Evolutionary conservation across 2,797 vertebrate genomes (phyloP), one percentile per base, ranked within the genome.

Genomic region (Fistularia tabacaria): DNA sequence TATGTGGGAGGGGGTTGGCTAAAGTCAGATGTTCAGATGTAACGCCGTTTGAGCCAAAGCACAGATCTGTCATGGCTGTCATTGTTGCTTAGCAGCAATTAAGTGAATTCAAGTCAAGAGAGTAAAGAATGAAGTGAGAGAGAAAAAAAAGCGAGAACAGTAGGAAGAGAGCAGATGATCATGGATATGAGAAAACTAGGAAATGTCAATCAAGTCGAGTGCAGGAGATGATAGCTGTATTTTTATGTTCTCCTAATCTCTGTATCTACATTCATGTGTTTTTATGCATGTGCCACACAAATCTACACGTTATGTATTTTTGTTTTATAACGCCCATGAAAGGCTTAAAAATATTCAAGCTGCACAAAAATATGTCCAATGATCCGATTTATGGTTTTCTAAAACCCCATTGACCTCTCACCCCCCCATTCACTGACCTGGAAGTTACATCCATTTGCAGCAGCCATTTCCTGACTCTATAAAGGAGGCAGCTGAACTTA

Each of bases 1-100:
- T 63, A 68, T 69, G 71, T 57, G 51, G 46, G 71, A 60, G 82
- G 70, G 71, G 64, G 69, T 71, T 62, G 79, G 73, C 67, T 71
- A 71, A 82, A 87, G 83, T 86, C 85, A 85, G 78, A 83, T 80
- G 75, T 71, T 86, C 85, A 85, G 78, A 83, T 80, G 75, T 71
- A 77, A 76, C 69, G 71, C 68, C 37, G 64, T 62, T 68, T 57
- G 74, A 83, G 80, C 77, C 76, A 77, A 76, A 82, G 74, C 62
- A 5, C 79, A 83, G 64, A 87, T 86, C 81, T 80, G 80, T 85
- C 82, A 85, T 56, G 65, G 76, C 73, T 76, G 83, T 83, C 80
- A 71, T 63, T 77, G 84, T 84, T 85, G 85, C 83, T 81, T 77
- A 88, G 82, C 25, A 25, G 25, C 79, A 79, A 82, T 84, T 66